These are phyloP conservation scores for Cordilura impudica DNA, from an alignment of 2,888 invertebrate genomes.

Conservation along the genomic window DNA sequence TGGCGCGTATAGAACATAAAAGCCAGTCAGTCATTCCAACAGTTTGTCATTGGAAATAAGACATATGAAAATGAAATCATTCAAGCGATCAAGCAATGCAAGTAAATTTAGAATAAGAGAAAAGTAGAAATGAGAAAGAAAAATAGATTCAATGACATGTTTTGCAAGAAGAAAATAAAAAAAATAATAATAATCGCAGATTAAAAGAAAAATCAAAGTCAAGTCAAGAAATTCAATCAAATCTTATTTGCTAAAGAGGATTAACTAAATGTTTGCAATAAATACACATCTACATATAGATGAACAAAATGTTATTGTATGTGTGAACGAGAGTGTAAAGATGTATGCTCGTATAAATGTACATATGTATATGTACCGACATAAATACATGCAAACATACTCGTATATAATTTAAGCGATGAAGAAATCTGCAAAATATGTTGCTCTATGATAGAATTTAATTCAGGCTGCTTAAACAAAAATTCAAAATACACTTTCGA, in stretches of 20 bases:
- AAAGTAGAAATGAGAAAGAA: neutral
- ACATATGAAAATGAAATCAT: neutral
- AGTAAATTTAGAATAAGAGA: neutral
- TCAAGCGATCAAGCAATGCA: neutral
- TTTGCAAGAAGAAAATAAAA: neutral
- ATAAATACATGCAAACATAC: neutral
- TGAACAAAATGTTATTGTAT: neutral
- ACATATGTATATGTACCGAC: neutral
- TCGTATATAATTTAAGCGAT: too few species aligned
- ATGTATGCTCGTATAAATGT: neutral
- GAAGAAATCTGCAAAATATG: slow-evolving; percentile 11
- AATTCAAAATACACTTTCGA: too few species aligned
- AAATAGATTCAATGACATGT: neutral
- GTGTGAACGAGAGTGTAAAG: neutral
- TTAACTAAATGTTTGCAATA: slow-evolving; percentile 19
- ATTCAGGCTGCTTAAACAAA: neutral
- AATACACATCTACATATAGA: neutral
- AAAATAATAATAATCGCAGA: slow-evolving; percentile 1
- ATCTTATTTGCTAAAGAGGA: slow-evolving; percentile 36
- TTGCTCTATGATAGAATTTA: slow-evolving; percentile 1
- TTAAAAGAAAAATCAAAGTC: slow-evolving; percentile 25
- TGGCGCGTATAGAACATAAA: neutral
- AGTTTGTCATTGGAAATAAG: neutral
- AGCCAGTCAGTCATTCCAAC: neutral
- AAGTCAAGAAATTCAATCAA: slow-evolving; percentile 32